A percentile compares a stretch with the other conserved stretches of the same genome.
phyloP scores from a whole-genome alignment of 1,140 invertebrate genomes.

The Drosophila baimaii region DNA sequence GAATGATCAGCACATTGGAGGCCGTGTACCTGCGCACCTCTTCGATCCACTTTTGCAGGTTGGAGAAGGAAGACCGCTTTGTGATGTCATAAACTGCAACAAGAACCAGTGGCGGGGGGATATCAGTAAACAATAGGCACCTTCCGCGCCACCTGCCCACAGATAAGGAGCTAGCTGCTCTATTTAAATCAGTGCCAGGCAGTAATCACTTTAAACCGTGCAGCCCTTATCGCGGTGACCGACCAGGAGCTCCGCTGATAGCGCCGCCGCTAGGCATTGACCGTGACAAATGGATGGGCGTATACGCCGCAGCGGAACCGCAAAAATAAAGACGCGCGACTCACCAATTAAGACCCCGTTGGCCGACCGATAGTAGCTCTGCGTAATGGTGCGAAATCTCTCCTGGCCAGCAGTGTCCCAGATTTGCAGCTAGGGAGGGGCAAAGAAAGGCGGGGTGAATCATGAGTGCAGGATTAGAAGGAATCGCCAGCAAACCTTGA shows the following conservation, averaged over 20 bases:
- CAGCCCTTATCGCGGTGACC: conserved; percentile 43
- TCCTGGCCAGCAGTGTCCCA: conserved; percentile 98
- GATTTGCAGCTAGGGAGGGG: conserved; percentile 87
- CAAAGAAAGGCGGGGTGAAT: not conserved
- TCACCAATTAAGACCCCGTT: conserved; percentile 94
- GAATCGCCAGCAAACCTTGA: conserved; percentile 89
- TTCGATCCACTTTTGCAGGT: conserved; percentile 96
- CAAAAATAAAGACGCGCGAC: conserved; percentile 85
- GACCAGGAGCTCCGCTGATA: conserved; percentile 38
- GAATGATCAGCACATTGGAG: conserved; percentile 93
- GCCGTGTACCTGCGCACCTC: conserved; percentile 96
- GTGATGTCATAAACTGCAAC: conserved; percentile 95
- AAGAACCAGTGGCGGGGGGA: conserved; percentile 3
- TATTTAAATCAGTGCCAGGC: conserved; percentile 61
- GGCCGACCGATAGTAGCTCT: conserved; percentile 97
- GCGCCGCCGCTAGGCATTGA: conserved; percentile 4
- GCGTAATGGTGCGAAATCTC: conserved; percentile 95
- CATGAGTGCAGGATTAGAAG: not conserved
- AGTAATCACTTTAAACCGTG: conserved; percentile 44
- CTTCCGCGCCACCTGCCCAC: conserved; percentile 21
- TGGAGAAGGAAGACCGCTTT: conserved; percentile 94
- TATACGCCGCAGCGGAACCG: conserved; percentile 31
- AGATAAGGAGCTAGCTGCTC: conserved; percentile 36
- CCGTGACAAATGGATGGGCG: conserved; percentile 55
- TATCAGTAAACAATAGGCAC: conserved; percentile 14